These are phyloP conservation scores for Eucera pruinosa DNA, from an alignment of 2,888 invertebrate genomes.

Conservation along the genomic window DNA sequence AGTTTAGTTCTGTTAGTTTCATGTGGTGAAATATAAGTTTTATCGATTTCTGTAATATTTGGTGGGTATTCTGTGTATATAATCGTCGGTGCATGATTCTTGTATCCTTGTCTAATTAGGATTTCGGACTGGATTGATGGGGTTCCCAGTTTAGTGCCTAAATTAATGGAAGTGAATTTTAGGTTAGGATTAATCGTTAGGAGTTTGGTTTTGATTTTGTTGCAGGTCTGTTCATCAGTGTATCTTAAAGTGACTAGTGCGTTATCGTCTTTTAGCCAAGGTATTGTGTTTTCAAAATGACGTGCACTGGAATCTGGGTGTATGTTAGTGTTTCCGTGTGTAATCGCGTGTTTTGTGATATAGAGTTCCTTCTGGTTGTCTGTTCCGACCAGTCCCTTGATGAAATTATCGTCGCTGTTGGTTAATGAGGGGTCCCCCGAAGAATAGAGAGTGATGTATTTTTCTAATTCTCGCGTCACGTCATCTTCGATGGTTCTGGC, in stretches of 20 bases:
- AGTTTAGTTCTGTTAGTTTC: not conserved
- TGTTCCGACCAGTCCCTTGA: not conserved
- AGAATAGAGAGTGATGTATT: not conserved
- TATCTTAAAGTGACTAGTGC: no score
- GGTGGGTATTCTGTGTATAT: not conserved
- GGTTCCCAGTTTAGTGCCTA: no score
- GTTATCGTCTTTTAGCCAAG: no score
- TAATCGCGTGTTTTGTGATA: no score
- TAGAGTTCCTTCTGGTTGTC: not conserved
- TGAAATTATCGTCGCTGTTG: constrained; percentile 2
- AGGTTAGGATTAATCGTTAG: no score
- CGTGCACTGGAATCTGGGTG: no score
- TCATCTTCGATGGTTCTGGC: not conserved
- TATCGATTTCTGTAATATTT: not conserved
- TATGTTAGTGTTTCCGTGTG: no score
- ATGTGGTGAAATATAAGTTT: not conserved
- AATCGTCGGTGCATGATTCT: not conserved
- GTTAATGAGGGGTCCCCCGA: not conserved
- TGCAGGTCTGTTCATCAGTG: no score
- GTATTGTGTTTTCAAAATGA: no score
- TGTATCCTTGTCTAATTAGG: not conserved
- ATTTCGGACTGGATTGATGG: not conserved
- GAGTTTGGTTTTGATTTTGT: no score
- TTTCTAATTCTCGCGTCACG: not conserved
- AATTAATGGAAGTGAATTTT: no score